phyloP scores from a whole-genome alignment of 2,797 vertebrate genomes.

The Ciconia nigra region DNA sequence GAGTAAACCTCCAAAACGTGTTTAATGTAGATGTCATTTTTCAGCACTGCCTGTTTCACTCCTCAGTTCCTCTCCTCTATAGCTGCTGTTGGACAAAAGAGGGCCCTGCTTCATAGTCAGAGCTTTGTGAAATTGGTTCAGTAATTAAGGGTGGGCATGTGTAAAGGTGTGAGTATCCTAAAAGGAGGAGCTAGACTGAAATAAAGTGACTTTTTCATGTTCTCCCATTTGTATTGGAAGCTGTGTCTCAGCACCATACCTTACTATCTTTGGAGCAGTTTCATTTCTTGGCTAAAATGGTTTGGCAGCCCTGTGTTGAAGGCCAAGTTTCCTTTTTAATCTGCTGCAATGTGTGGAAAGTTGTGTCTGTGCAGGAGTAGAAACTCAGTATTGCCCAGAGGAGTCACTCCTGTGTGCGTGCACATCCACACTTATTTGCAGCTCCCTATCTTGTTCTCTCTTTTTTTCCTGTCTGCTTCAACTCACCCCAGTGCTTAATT shows the following conservation, averaged over 20 bases:
- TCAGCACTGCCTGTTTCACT: background rate
- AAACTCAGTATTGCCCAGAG: background rate
- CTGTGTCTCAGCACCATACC: background rate
- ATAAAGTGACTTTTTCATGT: background rate
- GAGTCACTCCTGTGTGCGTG: fast-evolving
- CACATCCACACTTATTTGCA: background rate
- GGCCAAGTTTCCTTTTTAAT: background rate
- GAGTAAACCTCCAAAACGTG: background rate
- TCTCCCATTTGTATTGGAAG: background rate
- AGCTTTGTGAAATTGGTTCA: background rate
- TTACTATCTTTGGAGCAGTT: background rate
- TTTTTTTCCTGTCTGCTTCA: background rate
- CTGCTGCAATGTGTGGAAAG: background rate
- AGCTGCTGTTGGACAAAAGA: background rate
- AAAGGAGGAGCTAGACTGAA: background rate
- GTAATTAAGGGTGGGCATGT: background rate
- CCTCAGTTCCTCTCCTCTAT: background rate
- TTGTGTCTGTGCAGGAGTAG: background rate
- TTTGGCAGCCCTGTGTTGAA: background rate
- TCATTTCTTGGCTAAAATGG: background rate
- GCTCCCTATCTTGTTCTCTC: background rate
- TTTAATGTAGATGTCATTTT: background rate
- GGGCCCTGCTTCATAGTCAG: background rate
- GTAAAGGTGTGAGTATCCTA: background rate
- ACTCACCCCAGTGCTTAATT: background rate